Evolutionary conservation across 2,113 vertebrate genomes (phyloP).

Genomic region (Pogona vitticeps): DNA sequence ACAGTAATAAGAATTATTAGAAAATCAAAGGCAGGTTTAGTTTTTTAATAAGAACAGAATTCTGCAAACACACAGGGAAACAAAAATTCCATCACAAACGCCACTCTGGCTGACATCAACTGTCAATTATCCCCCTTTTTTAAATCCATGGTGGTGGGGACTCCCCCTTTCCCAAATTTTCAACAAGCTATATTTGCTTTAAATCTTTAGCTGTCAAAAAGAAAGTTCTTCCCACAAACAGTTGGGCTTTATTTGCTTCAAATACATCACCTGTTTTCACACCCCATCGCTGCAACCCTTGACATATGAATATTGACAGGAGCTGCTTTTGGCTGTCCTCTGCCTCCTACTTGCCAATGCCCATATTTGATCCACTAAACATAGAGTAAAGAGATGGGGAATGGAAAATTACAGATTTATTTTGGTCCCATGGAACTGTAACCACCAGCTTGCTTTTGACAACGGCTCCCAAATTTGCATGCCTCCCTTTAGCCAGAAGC

Average conservation of each 20-base stretch:
- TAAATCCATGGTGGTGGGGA: background rate
- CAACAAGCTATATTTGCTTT: slow-evolving; percentile 13
- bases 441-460: background rate
- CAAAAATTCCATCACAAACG: background rate
- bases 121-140: slow-evolving; percentile 3
- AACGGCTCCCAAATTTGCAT: slow-evolving; percentile 22
- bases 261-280: slow-evolving; percentile 22
- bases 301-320: slow-evolving; percentile 17
- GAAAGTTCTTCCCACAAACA: background rate
- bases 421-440: background rate
- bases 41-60: slow-evolving; percentile 8
- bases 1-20: background rate
- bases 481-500: slow-evolving; percentile 9
- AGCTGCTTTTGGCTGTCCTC: slow-evolving; percentile 34
- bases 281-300: slow-evolving; percentile 1
- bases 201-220: slow-evolving; percentile 15
- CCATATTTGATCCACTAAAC: slow-evolving; percentile 38
- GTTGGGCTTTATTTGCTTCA: background rate
- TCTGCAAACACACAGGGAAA: background rate
- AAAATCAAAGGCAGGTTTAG: slow-evolving; percentile 30
- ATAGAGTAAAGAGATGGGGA: background rate
- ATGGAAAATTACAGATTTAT: slow-evolving; percentile 10
- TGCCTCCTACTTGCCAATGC: background rate
- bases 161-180: background rate
- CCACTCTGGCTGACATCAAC: too few relatives aligned